Evolutionary conservation across 2,888 invertebrate genomes (phyloP), one percentile per base, ranked within the genome.

Genomic region (Platycnemis pennipes): DNA sequence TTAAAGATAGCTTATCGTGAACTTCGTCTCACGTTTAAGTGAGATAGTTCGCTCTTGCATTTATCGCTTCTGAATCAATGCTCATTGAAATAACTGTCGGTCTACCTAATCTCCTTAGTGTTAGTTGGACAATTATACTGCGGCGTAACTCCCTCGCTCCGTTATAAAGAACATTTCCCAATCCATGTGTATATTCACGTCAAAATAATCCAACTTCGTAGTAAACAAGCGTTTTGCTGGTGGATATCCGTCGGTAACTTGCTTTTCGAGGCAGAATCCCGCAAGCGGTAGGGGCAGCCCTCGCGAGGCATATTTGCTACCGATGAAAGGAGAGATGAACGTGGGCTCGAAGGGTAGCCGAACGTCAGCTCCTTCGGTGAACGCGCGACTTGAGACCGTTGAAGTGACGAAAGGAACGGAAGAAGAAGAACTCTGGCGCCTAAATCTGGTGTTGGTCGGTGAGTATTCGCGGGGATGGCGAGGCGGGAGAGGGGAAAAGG

Each of bases 361-460:
- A n/a, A 16, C 86, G 86, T 44, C 42, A 19, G 22, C 19, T 5
- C 44, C 42, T 1, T 19, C 42, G 2, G 8, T 45, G 87, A 87
- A n/a, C 45, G 46, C 87, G 87, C 87, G 87, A 46, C 46, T 87
- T 26, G 86, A 86, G 86, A 86, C 26, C 22, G 63, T 5, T 63
- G 77, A 77, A 77, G 77, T 45, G 46, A 46, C 87, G 87, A 44
- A 87, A 46, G 87, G 87, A 44, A 26, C 5, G 11, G 46, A 46
- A 45, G 45, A 44, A 46, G 46, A 46, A 45, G 45, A 44, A 46
- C 45, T 44, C 87, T 87, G 45, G 44, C 87, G 77, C 77, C 77
- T 31, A 87, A 87, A 87, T 44, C 45, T 46, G 86, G 16, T 42
- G 19, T 42, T 37, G 85, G 85, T 37, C 44, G 37, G 37, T n/a